Evolutionary conservation across 2,113 vertebrate genomes (phyloP).

Genomic region (Mesembrinibis cayennensis): DNA sequence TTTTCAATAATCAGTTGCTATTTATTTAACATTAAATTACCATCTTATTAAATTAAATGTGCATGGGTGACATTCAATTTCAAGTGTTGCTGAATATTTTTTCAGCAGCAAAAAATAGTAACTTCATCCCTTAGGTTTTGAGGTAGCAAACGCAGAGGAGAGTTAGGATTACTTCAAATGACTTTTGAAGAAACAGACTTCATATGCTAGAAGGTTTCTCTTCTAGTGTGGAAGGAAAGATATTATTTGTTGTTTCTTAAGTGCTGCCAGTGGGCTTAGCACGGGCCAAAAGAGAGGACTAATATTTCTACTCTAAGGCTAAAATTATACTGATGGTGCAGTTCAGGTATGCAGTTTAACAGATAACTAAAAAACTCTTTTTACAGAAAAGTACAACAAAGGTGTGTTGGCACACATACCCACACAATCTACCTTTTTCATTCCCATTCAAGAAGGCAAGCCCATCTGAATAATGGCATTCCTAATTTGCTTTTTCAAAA

Average conservation of each 20-base stretch:
- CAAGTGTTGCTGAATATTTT: not conserved
- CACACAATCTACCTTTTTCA: not conserved
- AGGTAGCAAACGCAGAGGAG: constrained; percentile 21
- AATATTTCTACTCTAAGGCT: not conserved
- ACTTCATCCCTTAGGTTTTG: constrained; percentile 37
- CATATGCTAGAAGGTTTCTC: not conserved
- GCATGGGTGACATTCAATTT: constrained; percentile 44
- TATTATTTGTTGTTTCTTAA: constrained; percentile 45
- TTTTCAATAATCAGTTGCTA: constrained; percentile 58
- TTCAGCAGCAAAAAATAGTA: constrained; percentile 43
- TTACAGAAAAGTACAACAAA: not conserved
- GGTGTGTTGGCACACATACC: not conserved
- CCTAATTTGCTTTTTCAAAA: not conserved
- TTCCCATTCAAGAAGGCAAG: not conserved
- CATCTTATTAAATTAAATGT: constrained; percentile 63
- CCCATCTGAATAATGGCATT: not conserved
- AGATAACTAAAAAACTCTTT: not conserved
- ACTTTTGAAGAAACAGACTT: constrained; percentile 23
- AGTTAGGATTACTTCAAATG: constrained; percentile 51
- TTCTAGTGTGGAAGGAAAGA: not conserved
- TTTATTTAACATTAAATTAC: constrained; percentile 70
- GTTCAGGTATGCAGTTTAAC: not conserved
- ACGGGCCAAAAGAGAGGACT: not conserved
- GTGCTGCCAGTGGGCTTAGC: not conserved
- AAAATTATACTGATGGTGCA: not conserved